Evolutionary conservation across 2,797 vertebrate species (phyloP), one percentile per base, ranked within the genome.

Genomic region (Steatocranus sp.): DNA sequence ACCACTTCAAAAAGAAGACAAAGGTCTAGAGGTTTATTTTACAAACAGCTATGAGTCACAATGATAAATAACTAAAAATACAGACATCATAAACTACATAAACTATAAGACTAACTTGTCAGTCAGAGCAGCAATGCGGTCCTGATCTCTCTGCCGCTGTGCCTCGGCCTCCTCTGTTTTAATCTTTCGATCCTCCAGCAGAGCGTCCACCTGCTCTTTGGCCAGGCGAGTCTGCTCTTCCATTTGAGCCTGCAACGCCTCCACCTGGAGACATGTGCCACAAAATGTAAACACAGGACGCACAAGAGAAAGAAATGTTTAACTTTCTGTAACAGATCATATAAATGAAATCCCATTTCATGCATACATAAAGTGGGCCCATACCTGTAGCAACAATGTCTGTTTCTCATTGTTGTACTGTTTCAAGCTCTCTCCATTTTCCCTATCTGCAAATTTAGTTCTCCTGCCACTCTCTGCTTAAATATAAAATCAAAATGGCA

Each of bases 181-280:
- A 86, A 99, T 97, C 51, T 95, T 92, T 20, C 97, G 92, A 88
- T 99, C 99, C 82, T 99, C 98, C 66, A 97, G 85, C 3, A 99
- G 94, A 4, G 97, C 95, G 85, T 99, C 97, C 0, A 97, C 82
- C 89, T 99, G 98, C 8, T 99, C 98, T 92, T 97, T 98, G 36
- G 97, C 95, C 66, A 99, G 89, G 5, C 92, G 96, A 4, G 97
- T 96, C 92, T 99, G 98, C 86, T 99, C 98, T 86, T 97, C 97
- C 91, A 99, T 93, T 93, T 99, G 99, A 86, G 97, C 97, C 90
- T 99, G 98, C 83, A 99, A 93, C 0, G 98, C 97, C 93, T 98
- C 97, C 90, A 99, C 97, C 99, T 99, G 91, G 41, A 89, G 1
- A 77, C n/a, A 27, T 5, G 11, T 68, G 15, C 4, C 9, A 77